These are phyloP conservation scores for Paratrypauchen microcephalus DNA, from an alignment of 2,797 vertebrate genomes.

Conservation along the genomic window DNA sequence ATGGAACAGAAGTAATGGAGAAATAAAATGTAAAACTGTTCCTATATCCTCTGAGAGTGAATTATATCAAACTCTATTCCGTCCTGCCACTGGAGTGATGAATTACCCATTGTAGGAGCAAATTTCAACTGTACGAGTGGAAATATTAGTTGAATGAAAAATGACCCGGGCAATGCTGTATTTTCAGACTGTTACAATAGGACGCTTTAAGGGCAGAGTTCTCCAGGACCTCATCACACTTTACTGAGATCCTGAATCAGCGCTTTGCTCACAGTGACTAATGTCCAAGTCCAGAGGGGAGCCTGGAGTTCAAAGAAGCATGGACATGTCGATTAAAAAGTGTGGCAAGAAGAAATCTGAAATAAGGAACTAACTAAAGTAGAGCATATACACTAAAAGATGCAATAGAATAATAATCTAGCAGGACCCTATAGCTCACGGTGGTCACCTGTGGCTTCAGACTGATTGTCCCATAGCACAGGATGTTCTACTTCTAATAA, in stretches of 20 bases:
- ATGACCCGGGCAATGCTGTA: conserved; percentile 42
- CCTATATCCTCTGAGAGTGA: conserved; percentile 35
- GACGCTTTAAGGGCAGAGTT: conserved; percentile 56
- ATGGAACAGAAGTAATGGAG: conserved; percentile 21
- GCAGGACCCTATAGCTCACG: too few relatives aligned
- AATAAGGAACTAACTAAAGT: neutral
- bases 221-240: conserved; percentile 41
- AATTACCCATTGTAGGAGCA: conserved; percentile 37
- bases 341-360: neutral
- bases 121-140: conserved; percentile 44
- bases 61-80: conserved; percentile 45
- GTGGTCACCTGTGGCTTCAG: too few relatives aligned
- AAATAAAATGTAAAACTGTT: conserved; percentile 44
- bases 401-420: neutral
- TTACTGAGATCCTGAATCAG: conserved; percentile 61
- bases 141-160: conserved; percentile 58
- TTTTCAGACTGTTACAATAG: conserved; percentile 39
- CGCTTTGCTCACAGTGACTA: conserved; percentile 57
- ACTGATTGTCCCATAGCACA: too few relatives aligned
- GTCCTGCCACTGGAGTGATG: conserved; percentile 40
- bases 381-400: neutral
- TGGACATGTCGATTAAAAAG: neutral
- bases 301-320: neutral
- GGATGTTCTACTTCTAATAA: too few relatives aligned
- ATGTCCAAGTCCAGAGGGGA: conserved; percentile 38